Evolutionary conservation across 2,888 invertebrate genomes (phyloP), one percentile per base, ranked within the genome.

Genomic region (Tanytarsus gracilentus): DNA sequence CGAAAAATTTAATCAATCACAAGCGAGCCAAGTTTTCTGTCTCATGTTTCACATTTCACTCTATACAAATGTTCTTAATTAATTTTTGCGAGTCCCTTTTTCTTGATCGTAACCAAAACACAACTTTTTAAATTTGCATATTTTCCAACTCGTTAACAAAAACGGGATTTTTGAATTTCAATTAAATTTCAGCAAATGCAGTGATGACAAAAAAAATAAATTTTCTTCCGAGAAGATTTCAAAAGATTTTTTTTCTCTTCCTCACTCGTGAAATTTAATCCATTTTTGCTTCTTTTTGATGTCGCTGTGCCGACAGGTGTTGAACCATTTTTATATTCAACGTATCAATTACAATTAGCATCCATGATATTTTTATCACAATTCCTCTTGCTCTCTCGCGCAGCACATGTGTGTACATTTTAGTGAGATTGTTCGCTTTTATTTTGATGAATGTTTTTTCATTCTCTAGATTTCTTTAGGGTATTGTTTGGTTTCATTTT

Each of bases 251-350:
- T 9, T 36, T 36, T 30, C 7, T 36, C n/a, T 36, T 36, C n/a
- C n/a, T n/a, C n/a, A n/a, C n/a, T n/a, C n/a, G 33, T 33, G 33
- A 11, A 33, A 33, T 55, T 55, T 36, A 30, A 55, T 55, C 53
- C 39, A 36, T 14, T 55, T 48, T 36, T 21, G 21, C 29, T 33
- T 33, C 30, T 52, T 30, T 18, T 18, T 14, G 6, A 18, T n/a
- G n/a, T 33, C n/a, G 11, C n/a, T 56, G 25, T 26, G 30, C 29
- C 58, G 58, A 58, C 58, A 58, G 58, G 58, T 58, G 58, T 40
- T 56, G 4, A 6, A 16, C 21, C 11, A 11, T 11, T 11, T 18
- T 49, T 16, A 2, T 2, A 16, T 14, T 29, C 39, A 5, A 6
- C 25, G 6, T 44, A 58, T 58, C 27, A 48, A 48, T 58, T 58